Base-by-base conservation (phyloP, 2,888 invertebrate genomes). In the Portevinia maculata region DNA sequence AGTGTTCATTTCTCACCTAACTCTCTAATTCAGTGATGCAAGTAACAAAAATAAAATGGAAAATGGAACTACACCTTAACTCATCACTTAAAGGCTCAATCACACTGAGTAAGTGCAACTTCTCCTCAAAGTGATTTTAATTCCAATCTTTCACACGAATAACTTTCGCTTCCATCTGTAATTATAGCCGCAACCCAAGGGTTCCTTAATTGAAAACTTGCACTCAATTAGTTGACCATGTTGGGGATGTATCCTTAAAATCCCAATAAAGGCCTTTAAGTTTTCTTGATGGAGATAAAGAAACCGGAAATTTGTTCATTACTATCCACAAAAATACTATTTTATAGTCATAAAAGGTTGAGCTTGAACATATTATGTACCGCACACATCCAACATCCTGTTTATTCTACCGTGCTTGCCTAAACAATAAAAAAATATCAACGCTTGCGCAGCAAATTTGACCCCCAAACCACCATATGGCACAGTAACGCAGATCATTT, bases 401-500 rank as follows among this genome's bases (percentile, higher is more conserved):
- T 4, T 15, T 30, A 24, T 39, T n/a, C 13, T n/a, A 8, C 2
- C 24, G 17, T 8, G 19, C 19, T 1, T 9, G 19, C 44, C 19
- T 1, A 44, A 11, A 44, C 19, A n/a, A 46, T 3, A 19, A n/a
- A 8, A n/a, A 30, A 44, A 7, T 9, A n/a, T 34, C 15, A 41
- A n/a, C 48, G n/a, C 48, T 21, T 24, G 21, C 46, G 28, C 48
- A 24, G 17, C 30, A 44, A 8, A 41, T 41, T 41, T 19, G 39
- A 65, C 19, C 37, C 32, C 13, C 30, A 32, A 28, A 11, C n/a
- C 15, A 46, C 13, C 11, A 9, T 11, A 13, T 28, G 32, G 4
- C 28, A 44, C 52, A 65, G 46, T 71, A 65, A 79, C 71, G 79
- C 73, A 73, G 53, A 48, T 67, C 65, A 37, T 32, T 71, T 15